Percentiles rank a stretch among this genome's conserved stretches.
Conservation (phyloP, 2,888 invertebrate genomes). For the Drosophila niveifrons region DNA sequence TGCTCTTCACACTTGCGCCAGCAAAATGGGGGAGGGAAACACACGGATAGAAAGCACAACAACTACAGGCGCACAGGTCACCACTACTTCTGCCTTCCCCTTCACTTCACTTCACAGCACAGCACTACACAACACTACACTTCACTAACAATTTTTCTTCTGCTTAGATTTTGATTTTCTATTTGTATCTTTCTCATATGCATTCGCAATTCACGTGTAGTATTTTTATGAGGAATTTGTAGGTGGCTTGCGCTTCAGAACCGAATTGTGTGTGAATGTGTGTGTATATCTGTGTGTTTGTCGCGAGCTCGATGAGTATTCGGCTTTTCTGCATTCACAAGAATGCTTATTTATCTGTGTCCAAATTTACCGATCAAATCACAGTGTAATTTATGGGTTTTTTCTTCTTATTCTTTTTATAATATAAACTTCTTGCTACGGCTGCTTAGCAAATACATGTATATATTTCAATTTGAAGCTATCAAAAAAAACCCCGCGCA, state of each 20-base stretch:
- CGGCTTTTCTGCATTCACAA: constrained; percentile 48
- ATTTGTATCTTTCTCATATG: constrained; percentile 75
- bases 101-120: constrained; percentile 62
- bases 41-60: constrained; percentile 57
- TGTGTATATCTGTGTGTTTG: constrained; percentile 38
- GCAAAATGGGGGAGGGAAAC: constrained; percentile 78
- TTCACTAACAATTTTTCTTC: constrained; percentile 64
- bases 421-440: constrained; percentile 41
- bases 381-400: constrained; percentile 57
- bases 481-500: constrained; percentile 68
- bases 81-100: constrained; percentile 73
- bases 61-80: constrained; percentile 70
- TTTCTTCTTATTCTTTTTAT: constrained; percentile 6
- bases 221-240: constrained; percentile 46
- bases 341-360: constrained; percentile 29
- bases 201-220: constrained; percentile 76
- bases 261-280: constrained; percentile 35
- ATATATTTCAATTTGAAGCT: constrained; percentile 64
- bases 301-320: constrained; percentile 48
- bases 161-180: constrained; percentile 73
- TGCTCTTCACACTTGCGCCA: constrained; percentile 77
- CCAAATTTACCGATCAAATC: constrained; percentile 54
- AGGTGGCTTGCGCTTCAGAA: constrained; percentile 45
- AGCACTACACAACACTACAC: constrained; percentile 28
- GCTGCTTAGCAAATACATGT: constrained; percentile 51